Evolutionary conservation across 1,140 invertebrate genomes (phyloP).

Genomic region (Heliconius congener): DNA sequence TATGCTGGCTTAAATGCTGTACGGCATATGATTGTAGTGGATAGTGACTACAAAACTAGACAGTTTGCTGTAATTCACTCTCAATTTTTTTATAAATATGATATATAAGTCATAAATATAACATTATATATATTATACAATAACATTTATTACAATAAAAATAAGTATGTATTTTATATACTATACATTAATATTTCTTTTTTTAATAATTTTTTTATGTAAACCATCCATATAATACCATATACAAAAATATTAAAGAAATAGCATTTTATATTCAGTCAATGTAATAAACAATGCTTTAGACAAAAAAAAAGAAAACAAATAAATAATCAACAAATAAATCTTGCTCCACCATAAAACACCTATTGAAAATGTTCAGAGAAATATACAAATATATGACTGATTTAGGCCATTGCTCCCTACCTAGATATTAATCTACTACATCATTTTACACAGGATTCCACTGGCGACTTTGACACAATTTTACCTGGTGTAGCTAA

Average conservation of each 20-base stretch:
- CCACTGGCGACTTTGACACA: neutral
- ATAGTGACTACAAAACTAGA: no score
- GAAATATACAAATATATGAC: neutral
- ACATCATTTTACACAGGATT: neutral
- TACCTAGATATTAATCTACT: neutral
- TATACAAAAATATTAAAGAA: neutral
- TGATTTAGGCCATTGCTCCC: neutral
- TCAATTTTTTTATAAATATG: neutral
- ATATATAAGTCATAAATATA: neutral
- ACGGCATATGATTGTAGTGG: no score
- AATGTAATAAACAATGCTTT: no score
- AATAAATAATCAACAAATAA: no score
- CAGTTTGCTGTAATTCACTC: no score
- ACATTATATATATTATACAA: no score
- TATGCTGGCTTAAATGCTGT: no score
- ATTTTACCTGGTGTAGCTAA: neutral
- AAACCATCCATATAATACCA: no score
- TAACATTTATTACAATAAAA: neutral
- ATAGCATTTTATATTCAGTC: neutral
- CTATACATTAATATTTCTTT: neutral
- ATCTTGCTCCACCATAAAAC: neutral
- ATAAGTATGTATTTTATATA: neutral
- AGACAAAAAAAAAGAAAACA: no score
- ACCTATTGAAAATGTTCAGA: neutral
- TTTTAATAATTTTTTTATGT: neutral